Percentiles rank a stretch among this genome's conserved stretches.
Evolutionary conservation across 2,888 invertebrate genomes (phyloP).

Genomic region (Campoplex capitator): DNA sequence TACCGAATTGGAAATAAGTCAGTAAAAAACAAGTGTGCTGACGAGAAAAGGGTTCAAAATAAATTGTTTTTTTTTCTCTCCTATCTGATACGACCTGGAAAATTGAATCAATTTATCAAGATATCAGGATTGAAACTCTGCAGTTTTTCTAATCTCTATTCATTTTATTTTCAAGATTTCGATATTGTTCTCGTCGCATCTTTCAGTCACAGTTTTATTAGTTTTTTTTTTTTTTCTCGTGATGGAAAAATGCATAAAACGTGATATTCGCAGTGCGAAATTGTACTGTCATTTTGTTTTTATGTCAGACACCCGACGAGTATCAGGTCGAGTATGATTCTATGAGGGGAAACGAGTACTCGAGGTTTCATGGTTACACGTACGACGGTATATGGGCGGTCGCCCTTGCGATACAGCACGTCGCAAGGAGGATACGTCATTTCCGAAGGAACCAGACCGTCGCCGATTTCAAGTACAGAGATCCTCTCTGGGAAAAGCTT

Average conservation of each 20-base stretch:
- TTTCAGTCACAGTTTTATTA: too few species aligned
- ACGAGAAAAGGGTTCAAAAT: too few species aligned
- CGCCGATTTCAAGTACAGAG: constrained; percentile 93
- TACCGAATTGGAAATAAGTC: too few species aligned
- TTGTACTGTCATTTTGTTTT: constrained; percentile 10
- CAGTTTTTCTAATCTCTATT: background rate
- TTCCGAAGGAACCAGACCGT: constrained; percentile 91
- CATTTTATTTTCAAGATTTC: background rate
- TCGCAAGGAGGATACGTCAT: constrained; percentile 90
- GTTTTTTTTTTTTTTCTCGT: too few species aligned
- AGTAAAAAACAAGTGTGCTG: too few species aligned
- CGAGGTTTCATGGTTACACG: constrained; percentile 98
- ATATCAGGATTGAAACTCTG: background rate
- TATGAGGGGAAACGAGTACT: constrained; percentile 92
- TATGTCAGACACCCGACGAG: constrained; percentile 92
- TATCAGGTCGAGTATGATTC: constrained; percentile 94
- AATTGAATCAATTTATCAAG: background rate
- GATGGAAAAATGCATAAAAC: background rate
- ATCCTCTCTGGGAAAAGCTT: constrained; percentile 94
- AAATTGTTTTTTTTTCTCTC: too few species aligned
- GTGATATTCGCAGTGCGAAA: background rate
- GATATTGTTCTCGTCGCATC: background rate
- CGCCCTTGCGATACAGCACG: constrained; percentile 96
- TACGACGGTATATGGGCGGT: constrained; percentile 99
- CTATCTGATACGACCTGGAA: too few species aligned